Evolutionary conservation across 2,888 invertebrate species (phyloP).

Genomic region (Dugesia japonica): DNA sequence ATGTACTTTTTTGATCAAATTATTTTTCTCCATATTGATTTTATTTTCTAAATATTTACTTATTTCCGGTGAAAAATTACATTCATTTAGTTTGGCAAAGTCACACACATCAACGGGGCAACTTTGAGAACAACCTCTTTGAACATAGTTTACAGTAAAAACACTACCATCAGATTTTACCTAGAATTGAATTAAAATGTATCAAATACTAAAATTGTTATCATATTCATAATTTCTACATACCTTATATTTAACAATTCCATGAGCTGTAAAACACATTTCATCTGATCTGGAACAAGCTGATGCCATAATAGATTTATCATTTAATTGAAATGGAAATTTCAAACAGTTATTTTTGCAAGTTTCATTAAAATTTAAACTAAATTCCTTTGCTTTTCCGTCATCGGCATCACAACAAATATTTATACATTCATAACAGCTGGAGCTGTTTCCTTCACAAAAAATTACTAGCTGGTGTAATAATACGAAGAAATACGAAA

Average conservation of each 20-base stretch:
- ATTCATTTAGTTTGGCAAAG: neutral
- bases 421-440: neutral
- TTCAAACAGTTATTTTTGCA: neutral
- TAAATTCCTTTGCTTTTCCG: neutral
- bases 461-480: no score
- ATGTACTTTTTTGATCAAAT: neutral
- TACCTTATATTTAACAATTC: neutral
- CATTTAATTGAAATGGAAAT: neutral
- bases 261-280: neutral
- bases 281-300: neutral
- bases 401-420: neutral
- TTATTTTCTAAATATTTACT: conserved; percentile 1
- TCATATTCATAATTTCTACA: neutral
- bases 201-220: no score
- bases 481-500: no score
- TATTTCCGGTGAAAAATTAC: neutral
- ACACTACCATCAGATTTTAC: neutral
- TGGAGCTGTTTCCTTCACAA: neutral
- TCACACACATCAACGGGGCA: neutral
- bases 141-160: neutral
- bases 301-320: neutral
- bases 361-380: neutral
- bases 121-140: neutral
- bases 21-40: neutral
- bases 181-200: neutral